Conservation (phyloP, 2,113 vertebrate genomes). For the Hippocampus barbouri region DNA sequence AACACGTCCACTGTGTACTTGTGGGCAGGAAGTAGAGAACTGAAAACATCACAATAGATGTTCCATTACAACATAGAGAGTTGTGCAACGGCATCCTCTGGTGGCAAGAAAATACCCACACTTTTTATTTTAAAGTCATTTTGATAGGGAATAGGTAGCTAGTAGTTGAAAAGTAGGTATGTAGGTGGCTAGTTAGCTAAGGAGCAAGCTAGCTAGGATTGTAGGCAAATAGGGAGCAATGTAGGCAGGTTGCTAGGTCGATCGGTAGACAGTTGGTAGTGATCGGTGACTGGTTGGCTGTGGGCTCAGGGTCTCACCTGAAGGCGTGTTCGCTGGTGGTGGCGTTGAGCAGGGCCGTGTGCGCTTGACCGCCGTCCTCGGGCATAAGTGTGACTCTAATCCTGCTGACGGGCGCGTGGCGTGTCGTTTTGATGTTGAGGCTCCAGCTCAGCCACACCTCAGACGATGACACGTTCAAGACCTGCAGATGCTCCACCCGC, state of each 20-base stretch:
- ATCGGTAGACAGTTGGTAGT: neutral
- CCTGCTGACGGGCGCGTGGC: conserved; percentile 77
- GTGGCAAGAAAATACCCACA: conserved; percentile 8
- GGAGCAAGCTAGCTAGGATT: neutral
- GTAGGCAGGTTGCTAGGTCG: neutral
- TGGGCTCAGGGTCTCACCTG: conserved; percentile 73
- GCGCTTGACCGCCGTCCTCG: conserved; percentile 66
- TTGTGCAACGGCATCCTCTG: conserved; percentile 16
- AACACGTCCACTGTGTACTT: conserved; percentile 80
- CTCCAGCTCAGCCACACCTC: conserved; percentile 85
- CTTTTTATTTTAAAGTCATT: neutral
- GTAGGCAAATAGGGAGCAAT: no score
- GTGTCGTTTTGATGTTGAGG: conserved; percentile 78
- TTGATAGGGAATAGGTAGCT: no score
- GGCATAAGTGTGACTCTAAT: conserved; percentile 81
- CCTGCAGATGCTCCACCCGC: conserved; percentile 82
- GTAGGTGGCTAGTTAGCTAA: neutral
- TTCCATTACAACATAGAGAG: neutral
- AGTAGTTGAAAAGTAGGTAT: no score
- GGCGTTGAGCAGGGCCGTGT: conserved; percentile 77
- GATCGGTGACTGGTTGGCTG: neutral
- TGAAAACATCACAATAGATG: conserved; percentile 42
- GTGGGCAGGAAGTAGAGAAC: conserved; percentile 84
- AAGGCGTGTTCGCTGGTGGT: conserved; percentile 80
- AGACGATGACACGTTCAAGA: conserved; percentile 81